These are phyloP conservation scores for Pholis gunnellus DNA, from an alignment of 2,113 vertebrate genomes.

Conservation along the genomic window DNA sequence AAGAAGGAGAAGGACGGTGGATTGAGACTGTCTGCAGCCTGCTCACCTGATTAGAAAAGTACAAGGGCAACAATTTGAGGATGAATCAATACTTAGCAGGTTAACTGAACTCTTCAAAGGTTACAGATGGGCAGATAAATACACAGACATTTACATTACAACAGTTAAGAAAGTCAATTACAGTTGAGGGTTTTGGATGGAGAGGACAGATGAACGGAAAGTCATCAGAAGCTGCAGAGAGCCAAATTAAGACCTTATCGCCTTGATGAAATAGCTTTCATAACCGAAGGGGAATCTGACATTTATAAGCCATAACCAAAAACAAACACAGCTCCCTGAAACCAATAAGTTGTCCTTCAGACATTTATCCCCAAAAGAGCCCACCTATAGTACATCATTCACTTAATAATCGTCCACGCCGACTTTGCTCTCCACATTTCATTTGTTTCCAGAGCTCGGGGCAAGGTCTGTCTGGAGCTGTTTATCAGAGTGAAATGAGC, in stretches of 20 bases:
- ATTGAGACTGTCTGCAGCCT: not conserved
- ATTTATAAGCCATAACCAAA: constrained; percentile 47
- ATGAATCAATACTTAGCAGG: not conserved
- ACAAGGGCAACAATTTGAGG: not conserved
- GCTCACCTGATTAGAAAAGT: not conserved
- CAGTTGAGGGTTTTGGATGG: not conserved
- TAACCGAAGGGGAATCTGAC: constrained; percentile 16
- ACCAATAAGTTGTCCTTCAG: constrained; percentile 55
- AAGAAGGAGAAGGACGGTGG: not conserved
- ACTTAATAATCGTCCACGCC: constrained; percentile 45
- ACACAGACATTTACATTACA: not conserved
- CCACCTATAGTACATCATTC: constrained; percentile 46
- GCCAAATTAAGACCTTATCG: constrained; percentile 22
- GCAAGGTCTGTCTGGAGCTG: constrained; percentile 49
- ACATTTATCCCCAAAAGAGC: constrained; percentile 42
- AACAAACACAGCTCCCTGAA: constrained; percentile 13
- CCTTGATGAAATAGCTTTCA: not conserved
- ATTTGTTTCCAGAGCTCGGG: constrained; percentile 48
- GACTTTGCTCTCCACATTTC: constrained; percentile 38
- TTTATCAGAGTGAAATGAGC: constrained; percentile 37
- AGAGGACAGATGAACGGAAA: not conserved
- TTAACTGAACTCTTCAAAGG: not conserved
- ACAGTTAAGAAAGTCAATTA: not conserved
- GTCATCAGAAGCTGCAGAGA: not conserved
- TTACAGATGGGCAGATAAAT: not conserved